Evolutionary conservation across 2,888 invertebrate genomes (phyloP).

Genomic region (Lasioglossum calceatum): DNA sequence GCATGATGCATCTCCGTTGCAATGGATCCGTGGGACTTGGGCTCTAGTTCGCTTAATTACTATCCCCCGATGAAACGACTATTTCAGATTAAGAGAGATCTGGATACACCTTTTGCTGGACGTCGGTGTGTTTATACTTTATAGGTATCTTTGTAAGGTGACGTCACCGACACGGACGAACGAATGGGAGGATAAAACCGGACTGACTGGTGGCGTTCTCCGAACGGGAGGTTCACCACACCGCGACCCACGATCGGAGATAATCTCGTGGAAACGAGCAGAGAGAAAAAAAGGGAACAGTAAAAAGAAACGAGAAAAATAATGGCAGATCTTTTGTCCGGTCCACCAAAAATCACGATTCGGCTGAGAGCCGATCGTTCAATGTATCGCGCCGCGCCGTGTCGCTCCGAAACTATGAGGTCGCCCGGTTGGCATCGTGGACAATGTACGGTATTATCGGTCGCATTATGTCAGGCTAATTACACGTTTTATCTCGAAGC

Average conservation of each 20-base stretch:
- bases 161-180: slow-evolving; percentile 75
- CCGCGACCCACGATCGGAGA: slow-evolving; percentile 58
- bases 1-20: not conserved
- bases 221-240: slow-evolving; percentile 74
- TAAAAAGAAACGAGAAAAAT: slow-evolving; percentile 29
- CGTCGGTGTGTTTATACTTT: slow-evolving; percentile 63
- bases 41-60: not conserved
- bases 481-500: slow-evolving; percentile 50
- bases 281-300: too few species aligned
- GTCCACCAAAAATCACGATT: not conserved
- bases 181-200: slow-evolving; percentile 81
- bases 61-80: slow-evolving; percentile 4
- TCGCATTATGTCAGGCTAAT: slow-evolving; percentile 50
- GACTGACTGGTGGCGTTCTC: slow-evolving; percentile 83
- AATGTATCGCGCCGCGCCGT: not conserved
- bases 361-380: not conserved
- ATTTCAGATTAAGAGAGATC: slow-evolving; percentile 7
- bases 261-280: slow-evolving; percentile 52
- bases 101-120: slow-evolving; percentile 35
- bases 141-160: slow-evolving; percentile 73
- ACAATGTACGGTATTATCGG: slow-evolving; percentile 48
- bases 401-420: slow-evolving; percentile 12
- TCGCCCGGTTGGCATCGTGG: slow-evolving; percentile 5
- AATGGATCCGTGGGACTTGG: not conserved
- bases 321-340: not conserved